These are phyloP conservation scores for Sesia apiformis DNA, from an alignment of 2,888 invertebrate genomes.

Conservation along the genomic window DNA sequence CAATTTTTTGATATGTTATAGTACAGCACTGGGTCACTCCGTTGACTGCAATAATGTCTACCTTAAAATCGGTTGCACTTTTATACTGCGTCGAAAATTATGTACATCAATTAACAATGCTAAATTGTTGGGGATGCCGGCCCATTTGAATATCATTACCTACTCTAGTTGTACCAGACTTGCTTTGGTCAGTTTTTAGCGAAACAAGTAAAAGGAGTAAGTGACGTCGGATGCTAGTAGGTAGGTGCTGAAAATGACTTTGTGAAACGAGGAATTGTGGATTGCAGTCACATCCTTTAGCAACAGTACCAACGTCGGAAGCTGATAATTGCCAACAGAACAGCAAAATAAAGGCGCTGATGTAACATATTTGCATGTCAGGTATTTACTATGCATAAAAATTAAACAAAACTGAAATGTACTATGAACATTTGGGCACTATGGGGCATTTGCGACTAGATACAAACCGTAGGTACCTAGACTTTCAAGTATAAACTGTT, in stretches of 20 bases:
- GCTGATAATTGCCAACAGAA: background rate
- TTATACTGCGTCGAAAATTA: slow-evolving; percentile 63
- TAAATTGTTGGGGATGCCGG: slow-evolving; percentile 47
- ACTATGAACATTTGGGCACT: too few relatives aligned
- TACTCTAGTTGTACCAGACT: slow-evolving; percentile 16
- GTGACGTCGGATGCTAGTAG: background rate
- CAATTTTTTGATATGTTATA: slow-evolving; percentile 23
- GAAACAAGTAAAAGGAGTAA: background rate
- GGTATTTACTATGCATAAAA: background rate
- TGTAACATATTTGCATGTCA: background rate
- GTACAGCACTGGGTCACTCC: slow-evolving; percentile 38
- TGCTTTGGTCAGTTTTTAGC: background rate
- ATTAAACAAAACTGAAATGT: too few relatives aligned
- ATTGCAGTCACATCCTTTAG: slow-evolving; percentile 18
- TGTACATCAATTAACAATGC: slow-evolving; percentile 66
- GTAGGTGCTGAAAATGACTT: background rate
- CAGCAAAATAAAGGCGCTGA: background rate
- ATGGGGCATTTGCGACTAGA: too few relatives aligned
- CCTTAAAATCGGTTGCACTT: slow-evolving; percentile 48
- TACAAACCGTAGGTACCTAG: too few relatives aligned
- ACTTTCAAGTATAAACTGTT: too few relatives aligned
- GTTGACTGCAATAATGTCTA: slow-evolving; percentile 41
- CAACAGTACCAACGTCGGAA: background rate
- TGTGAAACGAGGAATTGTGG: slow-evolving; percentile 14
- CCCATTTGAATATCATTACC: slow-evolving; percentile 52